Evolutionary conservation across 2,888 invertebrate species (phyloP).

Genomic region (Agapostemon virescens): DNA sequence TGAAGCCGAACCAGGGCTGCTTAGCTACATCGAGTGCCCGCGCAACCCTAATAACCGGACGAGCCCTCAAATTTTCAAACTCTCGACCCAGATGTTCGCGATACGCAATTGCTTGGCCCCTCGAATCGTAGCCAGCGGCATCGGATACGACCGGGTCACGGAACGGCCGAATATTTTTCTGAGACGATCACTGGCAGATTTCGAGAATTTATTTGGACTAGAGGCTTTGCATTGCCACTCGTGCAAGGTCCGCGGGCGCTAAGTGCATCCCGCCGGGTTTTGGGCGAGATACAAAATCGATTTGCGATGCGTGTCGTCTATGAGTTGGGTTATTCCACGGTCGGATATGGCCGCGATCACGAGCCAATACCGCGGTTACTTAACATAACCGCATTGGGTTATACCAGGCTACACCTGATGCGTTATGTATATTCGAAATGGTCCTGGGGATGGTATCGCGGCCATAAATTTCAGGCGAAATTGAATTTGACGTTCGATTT

Average conservation of each 20-base stretch:
- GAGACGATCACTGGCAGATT: conserved; percentile 6
- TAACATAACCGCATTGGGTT: conserved; percentile 17
- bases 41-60: background rate
- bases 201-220: background rate
- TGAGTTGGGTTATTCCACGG: conserved; percentile 8
- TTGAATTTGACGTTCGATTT: background rate
- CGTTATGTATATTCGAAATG: conserved; percentile 8
- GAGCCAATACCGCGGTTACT: conserved; percentile 21
- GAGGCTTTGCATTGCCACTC: background rate
- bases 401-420: background rate
- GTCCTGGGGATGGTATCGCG: background rate
- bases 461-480: background rate
- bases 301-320: conserved; percentile 7
- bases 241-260: background rate
- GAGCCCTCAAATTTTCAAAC: background rate
- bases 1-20: too few relatives aligned
- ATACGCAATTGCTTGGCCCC: background rate
- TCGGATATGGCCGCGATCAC: conserved; percentile 10
- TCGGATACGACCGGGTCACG: background rate
- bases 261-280: background rate
- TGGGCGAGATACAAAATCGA: conserved; percentile 9
- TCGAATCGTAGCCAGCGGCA: background rate
- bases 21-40: too few relatives aligned
- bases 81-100: conserved; percentile 12
- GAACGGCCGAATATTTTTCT: conserved; percentile 1